A percentile compares a stretch with the other conserved stretches of the same genome.
phyloP scores from a whole-genome alignment of 1,140 invertebrate species.

The Trigoniulus corallinus region DNA sequence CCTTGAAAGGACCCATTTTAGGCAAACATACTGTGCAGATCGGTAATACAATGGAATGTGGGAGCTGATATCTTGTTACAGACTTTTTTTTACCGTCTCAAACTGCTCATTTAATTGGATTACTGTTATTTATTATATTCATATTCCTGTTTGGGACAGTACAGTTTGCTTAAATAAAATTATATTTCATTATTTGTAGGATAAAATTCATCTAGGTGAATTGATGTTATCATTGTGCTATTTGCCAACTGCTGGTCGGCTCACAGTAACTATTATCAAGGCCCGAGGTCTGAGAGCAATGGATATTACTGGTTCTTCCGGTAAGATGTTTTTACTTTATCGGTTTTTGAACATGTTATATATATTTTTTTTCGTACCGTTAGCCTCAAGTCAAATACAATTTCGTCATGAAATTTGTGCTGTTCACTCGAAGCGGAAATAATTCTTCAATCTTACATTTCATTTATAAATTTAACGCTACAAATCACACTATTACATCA shows the following conservation, averaged over 20 bases:
- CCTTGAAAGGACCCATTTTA: too few species aligned
- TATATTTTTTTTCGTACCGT: conserved; percentile 1
- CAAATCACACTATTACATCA: too few species aligned
- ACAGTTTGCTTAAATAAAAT: not conserved
- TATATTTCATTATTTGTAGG: conserved; percentile 6
- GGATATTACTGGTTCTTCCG: conserved; percentile 87
- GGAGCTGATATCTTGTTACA: too few species aligned
- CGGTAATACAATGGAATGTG: too few species aligned
- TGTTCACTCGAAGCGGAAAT: too few species aligned
- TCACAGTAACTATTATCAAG: conserved; percentile 73
- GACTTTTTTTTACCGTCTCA: too few species aligned
- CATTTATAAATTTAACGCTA: too few species aligned
- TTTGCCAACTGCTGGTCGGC: conserved; percentile 62
- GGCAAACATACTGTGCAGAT: too few species aligned
- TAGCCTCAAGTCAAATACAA: not conserved
- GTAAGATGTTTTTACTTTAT: conserved; percentile 32
- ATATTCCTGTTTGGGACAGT: not conserved
- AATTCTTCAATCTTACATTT: too few species aligned
- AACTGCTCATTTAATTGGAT: too few species aligned
- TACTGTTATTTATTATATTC: not conserved
- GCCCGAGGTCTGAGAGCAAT: conserved; percentile 83
- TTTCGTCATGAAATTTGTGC: not conserved
- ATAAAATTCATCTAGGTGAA: conserved; percentile 67
- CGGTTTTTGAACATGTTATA: too few species aligned
- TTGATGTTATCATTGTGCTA: conserved; percentile 78